phyloP scores from a whole-genome alignment of 2,113 vertebrate species.

The Brachirus orientalis region DNA sequence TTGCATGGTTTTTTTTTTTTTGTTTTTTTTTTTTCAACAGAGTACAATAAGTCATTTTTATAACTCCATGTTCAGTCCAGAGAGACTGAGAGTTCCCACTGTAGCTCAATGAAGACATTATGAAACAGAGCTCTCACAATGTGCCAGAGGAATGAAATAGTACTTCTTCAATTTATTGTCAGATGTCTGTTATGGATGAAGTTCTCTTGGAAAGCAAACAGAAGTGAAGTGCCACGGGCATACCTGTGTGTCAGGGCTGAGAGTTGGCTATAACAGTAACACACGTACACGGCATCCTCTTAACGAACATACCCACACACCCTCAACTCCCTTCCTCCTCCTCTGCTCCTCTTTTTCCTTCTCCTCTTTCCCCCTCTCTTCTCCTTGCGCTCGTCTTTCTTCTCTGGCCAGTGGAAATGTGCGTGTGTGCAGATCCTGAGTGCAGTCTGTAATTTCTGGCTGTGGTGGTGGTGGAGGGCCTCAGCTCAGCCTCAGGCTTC shows the following conservation, averaged over 20 bases:
- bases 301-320: slow-evolving; percentile 36
- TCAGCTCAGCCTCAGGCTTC: slow-evolving; percentile 72
- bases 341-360: neutral
- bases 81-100: neutral
- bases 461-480: slow-evolving; percentile 80
- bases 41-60: slow-evolving; percentile 1
- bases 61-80: neutral
- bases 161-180: neutral
- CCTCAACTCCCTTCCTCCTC: neutral
- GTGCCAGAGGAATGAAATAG: neutral
- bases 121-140: slow-evolving; percentile 1
- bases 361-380: slow-evolving; percentile 7
- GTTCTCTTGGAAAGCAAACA: neutral
- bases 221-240: neutral
- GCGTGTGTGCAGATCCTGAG: slow-evolving; percentile 76
- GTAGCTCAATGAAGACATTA: slow-evolving; percentile 1
- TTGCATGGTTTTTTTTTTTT: too few species aligned
- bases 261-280: slow-evolving; percentile 41
- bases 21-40: slow-evolving; percentile 3
- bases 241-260: slow-evolving; percentile 26
- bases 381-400: slow-evolving; percentile 30
- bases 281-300: slow-evolving; percentile 49
- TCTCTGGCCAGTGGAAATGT: slow-evolving; percentile 78
- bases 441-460: slow-evolving; percentile 80
- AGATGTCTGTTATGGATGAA: slow-evolving; percentile 7